These are phyloP conservation scores for Pogonomyrmex barbatus DNA, from an alignment of 1,140 invertebrate genomes.

Conservation along the genomic window DNA sequence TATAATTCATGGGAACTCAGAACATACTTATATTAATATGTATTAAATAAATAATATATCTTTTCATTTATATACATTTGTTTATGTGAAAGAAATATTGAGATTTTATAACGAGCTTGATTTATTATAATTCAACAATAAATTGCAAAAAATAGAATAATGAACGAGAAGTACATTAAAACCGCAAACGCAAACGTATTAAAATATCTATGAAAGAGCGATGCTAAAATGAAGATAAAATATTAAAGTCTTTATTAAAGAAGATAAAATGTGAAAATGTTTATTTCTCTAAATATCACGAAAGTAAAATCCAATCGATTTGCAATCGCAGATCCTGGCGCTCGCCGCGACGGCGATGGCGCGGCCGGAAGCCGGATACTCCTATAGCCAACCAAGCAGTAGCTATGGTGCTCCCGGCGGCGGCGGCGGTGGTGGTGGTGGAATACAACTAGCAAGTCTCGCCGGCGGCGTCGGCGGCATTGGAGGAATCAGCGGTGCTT, in stretches of 20 bases:
- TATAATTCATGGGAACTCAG: constrained; percentile 1
- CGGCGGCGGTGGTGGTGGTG: constrained; percentile 76
- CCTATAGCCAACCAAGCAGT: constrained; percentile 84
- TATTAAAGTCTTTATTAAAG: background rate
- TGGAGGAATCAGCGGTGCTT: constrained; percentile 66
- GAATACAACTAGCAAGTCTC: constrained; percentile 59
- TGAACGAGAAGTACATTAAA: background rate
- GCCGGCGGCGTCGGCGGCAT: constrained; percentile 70
- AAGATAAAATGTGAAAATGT: background rate
- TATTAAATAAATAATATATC: constrained; percentile 6
- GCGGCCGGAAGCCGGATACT: constrained; percentile 87
- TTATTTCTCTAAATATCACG: background rate
- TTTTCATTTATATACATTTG: background rate
- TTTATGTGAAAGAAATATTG: background rate
- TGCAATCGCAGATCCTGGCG: constrained; percentile 85
- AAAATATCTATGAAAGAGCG: background rate
- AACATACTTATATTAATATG: background rate
- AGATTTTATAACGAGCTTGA: background rate
- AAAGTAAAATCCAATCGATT: background rate
- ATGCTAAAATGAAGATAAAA: background rate
- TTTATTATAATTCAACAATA: constrained; percentile 4
- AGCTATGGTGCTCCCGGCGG: constrained; percentile 83
- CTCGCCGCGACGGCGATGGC: constrained; percentile 85
- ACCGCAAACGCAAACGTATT: background rate
- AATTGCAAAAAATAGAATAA: constrained; percentile 7